Base-by-base conservation (phyloP, 2,888 invertebrate species). In the Gastrophysa polygoni region DNA sequence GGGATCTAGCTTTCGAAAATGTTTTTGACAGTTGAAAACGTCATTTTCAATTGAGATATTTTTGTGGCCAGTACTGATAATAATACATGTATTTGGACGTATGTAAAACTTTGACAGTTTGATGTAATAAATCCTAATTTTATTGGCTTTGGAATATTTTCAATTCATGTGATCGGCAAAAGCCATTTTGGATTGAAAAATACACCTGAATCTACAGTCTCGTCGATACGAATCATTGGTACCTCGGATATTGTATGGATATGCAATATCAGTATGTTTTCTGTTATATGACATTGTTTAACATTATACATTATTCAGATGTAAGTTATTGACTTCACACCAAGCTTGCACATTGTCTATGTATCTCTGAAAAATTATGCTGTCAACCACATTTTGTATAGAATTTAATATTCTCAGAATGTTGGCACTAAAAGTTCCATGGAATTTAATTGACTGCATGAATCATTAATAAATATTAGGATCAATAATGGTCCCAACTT, bases 341-440 rank as follows among this genome's bases (percentile, higher is more conserved):
- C 48, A 48, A 47, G 18, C 21, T 21, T 48, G 48, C 48, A 48
- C 18, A 46, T 48, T 20, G 21, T 48, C 48, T 20, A 48, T 48
- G 14, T 48, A 20, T 48, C 21, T 14, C 20, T 48, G 21, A 48
- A 48, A 21, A 20, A 6, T 48, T 48, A 18, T 21, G 48, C 48
- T 20, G 14, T 18, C 20, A 46, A 10, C 7, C 17, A 18, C 20
- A 8, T 18, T 17, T 46, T 47, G n/a, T 3, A 10, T 18, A 46
- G 16, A 16, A 8, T 7, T 14, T 16, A 24, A 7, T 24, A 7
- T 24, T 24, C 7, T 24, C 24, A 3, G 7, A 24, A 24, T 7
- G 7, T n/a, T n/a, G n/a, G 18, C 21, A 46, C 14, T 17, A 46
- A 17, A 46, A 46, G 6, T 46, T 46, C 4, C 1, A 46, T 16